Evolutionary conservation across 2,888 invertebrate species (phyloP), one percentile per base, ranked within the genome.

Genomic region (Sipha maydis): DNA sequence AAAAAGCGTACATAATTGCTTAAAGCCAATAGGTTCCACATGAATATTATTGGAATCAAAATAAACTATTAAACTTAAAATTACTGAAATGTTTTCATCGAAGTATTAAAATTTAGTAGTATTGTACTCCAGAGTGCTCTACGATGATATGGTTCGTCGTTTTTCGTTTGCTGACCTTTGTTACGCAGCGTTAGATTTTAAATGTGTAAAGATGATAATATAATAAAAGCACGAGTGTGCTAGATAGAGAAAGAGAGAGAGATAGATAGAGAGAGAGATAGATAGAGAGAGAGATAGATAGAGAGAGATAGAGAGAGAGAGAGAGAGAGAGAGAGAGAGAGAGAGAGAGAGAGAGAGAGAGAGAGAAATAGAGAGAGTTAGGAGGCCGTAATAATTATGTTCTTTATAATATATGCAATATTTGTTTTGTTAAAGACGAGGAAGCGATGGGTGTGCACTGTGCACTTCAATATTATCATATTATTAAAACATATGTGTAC

Each of bases 401-500:
- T 48, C 41, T 41, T 41, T 48, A 61, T 25, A 61, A 61, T 61
- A 61, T 1, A 61, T 61, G 48, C 48, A 25, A 61, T 61, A 61
- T 61, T 25, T 61, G 61, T 61, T 21, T 61, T 61, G 25, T 61
- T 61, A 61, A 21, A 8, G n/a, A 67, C 38, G 17, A 80, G 80
- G 80, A 80, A 80, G 61, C 80, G 38, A 80, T 38, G 80, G 67
- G 61, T n/a, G 67, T 34, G 61, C 80, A 38, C 61, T 31, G 56
- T 19, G 34, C n/a, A 69, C n/a, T 69, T n/a, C n/a, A 5, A n/a
- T 69, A 69, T 1, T 69, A 11, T 69, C 54, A 17, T 69, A 69
- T 69, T n/a, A 69, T 69, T n/a, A 69, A 69, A 7, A n/a, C 4
- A 80, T 38, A 61, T 38, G 61, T n/a, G 38, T 34, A 38, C 61